A percentile compares a stretch with the other conserved stretches of the same genome.
Conservation (phyloP, 2,113 vertebrate genomes). For the Calyptommatus sinebrachiatus region DNA sequence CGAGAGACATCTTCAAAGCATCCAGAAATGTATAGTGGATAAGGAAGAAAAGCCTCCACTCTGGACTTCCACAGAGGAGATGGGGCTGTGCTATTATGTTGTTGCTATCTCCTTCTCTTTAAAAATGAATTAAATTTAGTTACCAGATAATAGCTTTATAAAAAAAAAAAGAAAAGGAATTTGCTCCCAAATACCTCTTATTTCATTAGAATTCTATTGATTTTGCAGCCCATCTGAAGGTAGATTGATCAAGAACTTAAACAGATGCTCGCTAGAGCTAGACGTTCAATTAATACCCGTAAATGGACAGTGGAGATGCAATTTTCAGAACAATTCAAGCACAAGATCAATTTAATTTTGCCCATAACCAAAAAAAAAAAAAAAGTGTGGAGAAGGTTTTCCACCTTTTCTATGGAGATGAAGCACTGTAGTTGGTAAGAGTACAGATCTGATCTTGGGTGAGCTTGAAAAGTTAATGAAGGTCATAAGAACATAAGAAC, state of each 20-base stretch:
- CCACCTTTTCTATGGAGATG: conserved; percentile 23
- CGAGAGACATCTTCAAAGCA: too few relatives aligned
- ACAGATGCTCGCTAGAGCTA: conserved; percentile 46
- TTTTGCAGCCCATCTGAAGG: conserved; percentile 41
- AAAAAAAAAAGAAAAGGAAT: conserved; percentile 21
- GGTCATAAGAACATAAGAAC: too few relatives aligned
- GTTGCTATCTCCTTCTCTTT: background rate
- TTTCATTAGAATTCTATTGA: conserved; percentile 66
- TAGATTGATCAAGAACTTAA: conserved; percentile 64
- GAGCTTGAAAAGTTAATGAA: too few relatives aligned
- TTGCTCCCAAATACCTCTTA: conserved; percentile 53
- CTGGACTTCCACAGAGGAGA: background rate
- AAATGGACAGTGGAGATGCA: conserved; percentile 61
- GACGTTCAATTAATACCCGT: conserved; percentile 59
- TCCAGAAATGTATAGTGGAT: too few relatives aligned
- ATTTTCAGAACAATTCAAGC: conserved; percentile 62
- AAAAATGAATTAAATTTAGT: conserved; percentile 37
- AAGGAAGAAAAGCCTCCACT: background rate
- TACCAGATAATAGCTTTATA: conserved; percentile 24
- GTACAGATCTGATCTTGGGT: too few relatives aligned
- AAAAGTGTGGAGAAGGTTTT: conserved; percentile 37
- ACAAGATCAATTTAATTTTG: conserved; percentile 63
- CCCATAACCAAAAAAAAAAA: conserved; percentile 16
- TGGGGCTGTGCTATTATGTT: background rate
- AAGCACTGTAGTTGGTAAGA: background rate